These are phyloP conservation scores for Acronicta alni DNA, from an alignment of 2,888 invertebrate genomes.

Conservation along the genomic window DNA sequence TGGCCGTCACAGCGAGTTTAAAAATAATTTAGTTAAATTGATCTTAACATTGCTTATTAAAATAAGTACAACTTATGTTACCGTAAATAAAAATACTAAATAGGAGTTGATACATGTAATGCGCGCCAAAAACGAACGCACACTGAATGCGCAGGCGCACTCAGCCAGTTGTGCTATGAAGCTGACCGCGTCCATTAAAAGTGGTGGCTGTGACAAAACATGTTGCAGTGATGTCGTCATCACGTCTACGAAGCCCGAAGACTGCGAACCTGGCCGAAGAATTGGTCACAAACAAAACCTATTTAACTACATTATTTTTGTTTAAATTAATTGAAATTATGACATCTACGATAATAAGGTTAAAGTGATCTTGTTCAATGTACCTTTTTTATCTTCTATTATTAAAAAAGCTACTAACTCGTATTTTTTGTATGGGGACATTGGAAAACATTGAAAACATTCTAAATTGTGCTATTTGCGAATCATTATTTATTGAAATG, in stretches of 20 bases:
- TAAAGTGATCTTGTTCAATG: too few species aligned
- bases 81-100: conserved; percentile 27
- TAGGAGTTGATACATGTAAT: conserved; percentile 36
- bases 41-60: conserved; percentile 28
- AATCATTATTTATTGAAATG: too few species aligned
- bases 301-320: conserved; percentile 1
- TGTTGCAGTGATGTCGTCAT: conserved; percentile 41
- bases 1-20: conserved; percentile 33
- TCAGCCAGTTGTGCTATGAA: conserved; percentile 31
- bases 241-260: conserved; percentile 17
- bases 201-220: conserved; percentile 38
- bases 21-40: conserved; percentile 17
- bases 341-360: too few species aligned
- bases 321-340: too few species aligned
- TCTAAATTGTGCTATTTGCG: too few species aligned
- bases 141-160: conserved; percentile 52
- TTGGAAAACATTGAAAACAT: too few species aligned
- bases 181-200: conserved; percentile 19
- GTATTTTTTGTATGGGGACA: too few species aligned
- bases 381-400: too few species aligned
- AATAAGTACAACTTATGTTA: conserved; percentile 20
- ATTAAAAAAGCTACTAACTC: too few species aligned
- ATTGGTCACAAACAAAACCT: background rate
- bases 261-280: conserved; percentile 11
- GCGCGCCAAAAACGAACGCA: conserved; percentile 49